phyloP scores from a whole-genome alignment of 64 coral and sea anemone genomes.

The Anthopleura sola region DNA sequence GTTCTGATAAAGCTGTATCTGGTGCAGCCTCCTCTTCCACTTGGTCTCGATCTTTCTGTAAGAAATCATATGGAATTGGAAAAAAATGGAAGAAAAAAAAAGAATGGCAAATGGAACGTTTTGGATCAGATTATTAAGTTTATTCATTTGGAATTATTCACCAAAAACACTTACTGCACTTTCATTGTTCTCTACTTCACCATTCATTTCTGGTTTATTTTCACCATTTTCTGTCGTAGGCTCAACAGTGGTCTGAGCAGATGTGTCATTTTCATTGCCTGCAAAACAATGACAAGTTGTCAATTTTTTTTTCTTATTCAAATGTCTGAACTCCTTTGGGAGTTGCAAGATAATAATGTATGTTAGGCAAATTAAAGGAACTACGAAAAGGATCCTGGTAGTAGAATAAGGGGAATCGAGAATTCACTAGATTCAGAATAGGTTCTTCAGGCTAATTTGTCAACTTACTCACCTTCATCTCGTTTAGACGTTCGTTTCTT shows the following conservation, averaged over 20 bases:
- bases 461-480: conserved; percentile 9
- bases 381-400: too few species aligned
- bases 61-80: background rate
- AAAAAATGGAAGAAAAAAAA: too few species aligned
- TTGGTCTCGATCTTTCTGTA: conserved; percentile 10
- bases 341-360: too few species aligned
- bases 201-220: conserved; percentile 47
- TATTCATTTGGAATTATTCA: too few species aligned
- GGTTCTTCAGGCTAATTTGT: too few species aligned
- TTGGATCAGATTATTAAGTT: too few species aligned
- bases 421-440: too few species aligned
- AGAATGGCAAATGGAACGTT: too few species aligned
- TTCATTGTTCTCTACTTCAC: conserved; percentile 43
- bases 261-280: background rate
- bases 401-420: too few species aligned
- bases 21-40: conserved; percentile 86
- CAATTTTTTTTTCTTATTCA: too few species aligned
- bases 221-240: conserved; percentile 21
- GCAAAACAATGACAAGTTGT: background rate
- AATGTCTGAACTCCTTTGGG: too few species aligned
- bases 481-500: conserved; percentile 82
- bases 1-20: conserved; percentile 82
- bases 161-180: background rate
- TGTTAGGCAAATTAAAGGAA: too few species aligned
- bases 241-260: background rate